Conservation (phyloP, 2,888 invertebrate species). For the Microctonus brassicae region DNA sequence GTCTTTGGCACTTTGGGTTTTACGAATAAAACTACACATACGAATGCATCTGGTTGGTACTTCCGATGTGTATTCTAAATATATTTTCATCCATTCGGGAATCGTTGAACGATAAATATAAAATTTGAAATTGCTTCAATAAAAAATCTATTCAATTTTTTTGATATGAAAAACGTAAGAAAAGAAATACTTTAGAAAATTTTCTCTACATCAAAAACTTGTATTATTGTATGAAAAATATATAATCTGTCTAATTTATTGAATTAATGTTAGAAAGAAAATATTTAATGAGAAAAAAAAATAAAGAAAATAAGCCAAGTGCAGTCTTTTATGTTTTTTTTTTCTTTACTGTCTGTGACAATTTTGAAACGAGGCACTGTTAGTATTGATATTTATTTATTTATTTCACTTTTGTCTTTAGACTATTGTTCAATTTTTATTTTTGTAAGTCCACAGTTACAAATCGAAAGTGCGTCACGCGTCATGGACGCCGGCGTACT, state of each 20-base stretch:
- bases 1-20: conserved; percentile 25
- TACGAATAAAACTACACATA: neutral
- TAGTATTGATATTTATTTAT: conserved; percentile 2
- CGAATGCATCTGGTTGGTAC: conserved; percentile 1
- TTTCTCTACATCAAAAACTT: neutral
- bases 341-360: neutral
- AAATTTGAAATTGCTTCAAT: neutral
- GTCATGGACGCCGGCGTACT: conserved; percentile 51
- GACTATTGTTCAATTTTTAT: neutral
- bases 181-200: neutral
- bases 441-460: neutral
- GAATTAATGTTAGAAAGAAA: too few species aligned
- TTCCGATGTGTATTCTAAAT: neutral
- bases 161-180: neutral
- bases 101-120: neutral
- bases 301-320: too few species aligned
- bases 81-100: conserved; percentile 2
- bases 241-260: too few species aligned
- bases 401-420: neutral
- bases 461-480: conserved; percentile 44
- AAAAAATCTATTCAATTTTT: neutral
- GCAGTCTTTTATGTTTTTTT: too few species aligned
- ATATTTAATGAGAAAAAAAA: too few species aligned
- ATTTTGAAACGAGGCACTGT: conserved; percentile 20
- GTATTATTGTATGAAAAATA: neutral